Base-by-base conservation (phyloP, 2,797 vertebrate genomes). In the Lutjanus campechanus region DNA sequence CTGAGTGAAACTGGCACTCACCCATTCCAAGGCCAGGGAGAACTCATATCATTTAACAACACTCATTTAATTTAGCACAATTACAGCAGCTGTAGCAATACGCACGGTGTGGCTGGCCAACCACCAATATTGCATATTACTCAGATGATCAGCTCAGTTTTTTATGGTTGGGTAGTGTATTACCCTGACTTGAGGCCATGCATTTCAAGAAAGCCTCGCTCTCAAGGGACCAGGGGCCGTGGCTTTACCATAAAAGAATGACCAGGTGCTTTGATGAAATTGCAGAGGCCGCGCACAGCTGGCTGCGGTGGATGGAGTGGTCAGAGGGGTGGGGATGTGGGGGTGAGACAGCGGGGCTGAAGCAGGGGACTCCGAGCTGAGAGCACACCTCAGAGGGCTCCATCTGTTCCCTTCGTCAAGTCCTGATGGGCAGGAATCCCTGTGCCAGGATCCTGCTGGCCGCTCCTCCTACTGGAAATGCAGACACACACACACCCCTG, bases 331-430 rank as follows among this genome's bases (percentile, higher is more conserved):
- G 5, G 44, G 20, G 50, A 12, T 40, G 63, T 49, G 56, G 61
- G 54, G 47, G 41, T 36, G 64, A 11, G 40, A 49, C 40, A 63
- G 79, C 66, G 16, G 49, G 50, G 46, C 63, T 66, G 73, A 81
- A 72, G 76, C 64, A 66, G 66, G 81, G 68, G 82, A 81, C 85
- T 89, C 69, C 3, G 54, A 77, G 79, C 59, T 60, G 85, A 86
- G 73, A 84, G 77, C 73, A 88, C 89, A 92, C 91, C 89, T 92
- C 87, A 63, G 88, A 88, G 91, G 82, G 79, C 83, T 92, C 95
- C 94, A 95, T 96, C 94, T 95, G 94, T 88, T 95, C 86, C 84
- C 77, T 83, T 86, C 79, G 53, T 93, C 82, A 85, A 78, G 73
- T 83, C 89, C 89, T 93, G 86, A 92, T 90, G 88, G 90, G 89